Base-by-base conservation (phyloP, 2,888 invertebrate species). In the Lamellibrachia columna region DNA sequence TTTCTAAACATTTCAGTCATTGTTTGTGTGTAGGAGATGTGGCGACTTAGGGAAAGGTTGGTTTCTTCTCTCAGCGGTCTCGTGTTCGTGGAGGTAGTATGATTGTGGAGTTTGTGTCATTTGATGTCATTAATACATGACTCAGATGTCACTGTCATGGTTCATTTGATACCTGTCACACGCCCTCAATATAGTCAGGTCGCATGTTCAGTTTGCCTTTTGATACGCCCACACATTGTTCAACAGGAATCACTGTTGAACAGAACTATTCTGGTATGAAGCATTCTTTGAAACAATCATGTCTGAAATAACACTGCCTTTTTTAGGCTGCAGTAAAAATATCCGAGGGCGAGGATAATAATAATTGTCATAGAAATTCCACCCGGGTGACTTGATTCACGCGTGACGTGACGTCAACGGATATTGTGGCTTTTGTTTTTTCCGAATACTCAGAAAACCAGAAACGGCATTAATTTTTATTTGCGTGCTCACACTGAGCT, bases 41-140 rank as follows among this genome's bases (percentile, higher is more conserved):
- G 3, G 9, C 3, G 9, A 75, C n/a, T 75, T 75, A 75, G 15
- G 75, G 75, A 75, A 75, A 22, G 15, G 3, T 75, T 75, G 15
- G n/a, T 75, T 75, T 22, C 75, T 75, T 22, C 75, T 75, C 75
- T 75, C n/a, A 22, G 4, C n/a, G 6, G 60, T 11, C 6, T 22
- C 22, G 22, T 22, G 75, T 75, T 11, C n/a, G 15, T 1, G 75
- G 75, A 75, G 75, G 15, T n/a, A 75, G 22, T 22, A n/a, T 75
- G 75, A 22, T 22, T 75, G n/a, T 22, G 75, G 75, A 75, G 22
- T 22, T 75, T 75, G 75, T 22, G 75, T 15, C 75, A 22, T 75
- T 75, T 75, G 75, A 75, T 75, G 75, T 75, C 22, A 75, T 75
- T 75, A 75, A 75, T 75, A 75, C 75, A 75, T 75, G 75, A 75